A percentile compares a stretch with the other conserved stretches of the same genome.
These are phyloP conservation scores for Andrena flavipes DNA, from an alignment of 2,888 invertebrate species.

Conservation along the genomic window DNA sequence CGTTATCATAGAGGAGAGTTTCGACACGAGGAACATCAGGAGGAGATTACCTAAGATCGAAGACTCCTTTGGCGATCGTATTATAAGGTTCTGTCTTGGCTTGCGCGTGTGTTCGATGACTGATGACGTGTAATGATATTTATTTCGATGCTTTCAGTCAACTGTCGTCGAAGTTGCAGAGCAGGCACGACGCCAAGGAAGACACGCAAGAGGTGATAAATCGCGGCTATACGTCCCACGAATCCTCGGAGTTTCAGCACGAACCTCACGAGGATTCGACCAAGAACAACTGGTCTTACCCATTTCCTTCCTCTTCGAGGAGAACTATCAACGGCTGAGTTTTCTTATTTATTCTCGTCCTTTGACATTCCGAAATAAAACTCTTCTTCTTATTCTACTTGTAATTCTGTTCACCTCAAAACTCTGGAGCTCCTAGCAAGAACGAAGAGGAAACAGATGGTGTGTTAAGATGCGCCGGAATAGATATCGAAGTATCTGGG, in stretches of 20 bases:
- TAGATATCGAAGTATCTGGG: neutral
- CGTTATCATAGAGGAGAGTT: conserved; percentile 95
- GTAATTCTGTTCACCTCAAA: neutral
- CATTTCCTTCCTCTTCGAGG: conserved; percentile 80
- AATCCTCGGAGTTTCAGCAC: conserved; percentile 76
- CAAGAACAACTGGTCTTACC: conserved; percentile 82
- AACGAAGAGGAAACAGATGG: neutral
- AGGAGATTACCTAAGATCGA: conserved; percentile 80
- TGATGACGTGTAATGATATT: neutral
- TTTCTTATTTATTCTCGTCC: neutral
- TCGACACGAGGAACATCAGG: conserved; percentile 86
- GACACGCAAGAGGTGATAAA: conserved; percentile 80
- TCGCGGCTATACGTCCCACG: conserved; percentile 78
- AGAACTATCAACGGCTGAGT: conserved; percentile 70
- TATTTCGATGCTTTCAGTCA: conserved; percentile 70
- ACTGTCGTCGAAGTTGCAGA: conserved; percentile 79
- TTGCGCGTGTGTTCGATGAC: neutral
- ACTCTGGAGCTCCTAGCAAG: conserved; percentile 22
- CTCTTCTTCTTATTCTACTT: conserved; percentile 8
- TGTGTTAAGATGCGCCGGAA: no score
- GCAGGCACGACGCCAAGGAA: conserved; percentile 69
- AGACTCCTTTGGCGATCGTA: conserved; percentile 80
- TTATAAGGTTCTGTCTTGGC: conserved; percentile 77
- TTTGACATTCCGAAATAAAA: conserved; percentile 8
- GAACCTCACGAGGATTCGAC: conserved; percentile 74